Base-by-base conservation (phyloP, 2,888 invertebrate species). In the Xiphydria camelus region DNA sequence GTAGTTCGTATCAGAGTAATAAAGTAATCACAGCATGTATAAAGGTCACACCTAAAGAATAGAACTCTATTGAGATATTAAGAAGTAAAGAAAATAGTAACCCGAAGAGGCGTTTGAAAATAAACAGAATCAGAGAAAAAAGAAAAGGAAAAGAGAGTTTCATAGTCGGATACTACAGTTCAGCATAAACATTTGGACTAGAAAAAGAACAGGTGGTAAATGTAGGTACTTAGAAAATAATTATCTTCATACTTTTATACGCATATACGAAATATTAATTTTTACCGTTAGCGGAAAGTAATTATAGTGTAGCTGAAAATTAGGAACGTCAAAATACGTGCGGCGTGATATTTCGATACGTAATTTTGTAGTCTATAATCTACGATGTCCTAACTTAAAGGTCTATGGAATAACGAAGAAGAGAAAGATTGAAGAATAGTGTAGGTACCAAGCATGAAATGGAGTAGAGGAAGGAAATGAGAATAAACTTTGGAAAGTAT, bases 31-130 rank as follows among this genome's bases (percentile, higher is more conserved):
- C 34, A 21, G 22, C 23, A 10, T 10, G 6, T 35, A 41, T 15
- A 21, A 20, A n/a, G 23, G 19, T 15, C 12, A 41, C 9, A 38
- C 22, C 6, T 39, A 15, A 10, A 19, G n/a, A 17, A 15, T 15
- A 17, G 34, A 34, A 34, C 9, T 18, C n/a, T 15, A n/a, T 23
- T 23, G 23, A 23, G 23, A 6, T 7, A 23, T n/a, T 6, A 34
- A 29, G 10, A 40, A 47, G 22, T 20, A 42, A 29, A 41, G 36
- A 26, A 17, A 12, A 34, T 23, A 41, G 23, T 49, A 36, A 17
- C 6, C 10, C 14, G 34, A 15, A 19, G 19, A 15, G 34, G 17
- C 10, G n/a, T 7, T 9, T 18, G 18, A 34, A 17, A 17, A 10
- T 18, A n/a, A 34, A 7, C 10, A 17, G 9, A 34, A 4, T 9